phyloP scores from a whole-genome alignment of 1,140 invertebrate species.

The Leptestheria dahalacensis region DNA sequence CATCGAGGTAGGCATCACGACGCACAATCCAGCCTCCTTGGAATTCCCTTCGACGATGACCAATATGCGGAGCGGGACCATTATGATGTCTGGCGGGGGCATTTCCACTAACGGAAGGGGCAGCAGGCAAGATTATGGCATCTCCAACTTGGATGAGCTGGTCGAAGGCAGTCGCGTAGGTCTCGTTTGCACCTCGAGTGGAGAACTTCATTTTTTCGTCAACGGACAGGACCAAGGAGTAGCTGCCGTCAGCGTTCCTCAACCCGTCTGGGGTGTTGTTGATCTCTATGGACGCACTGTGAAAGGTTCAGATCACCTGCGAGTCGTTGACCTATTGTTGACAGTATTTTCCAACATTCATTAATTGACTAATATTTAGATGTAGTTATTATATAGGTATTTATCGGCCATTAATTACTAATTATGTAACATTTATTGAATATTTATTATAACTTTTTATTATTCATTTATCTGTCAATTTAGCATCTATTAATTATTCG shows the following conservation, averaged over 20 bases:
- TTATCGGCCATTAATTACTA: neutral
- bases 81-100: conserved; percentile 94
- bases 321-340: too few species aligned
- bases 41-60: conserved; percentile 95
- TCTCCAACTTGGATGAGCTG: conserved; percentile 86
- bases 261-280: conserved; percentile 75
- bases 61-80: conserved; percentile 84
- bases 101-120: conserved; percentile 88
- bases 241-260: conserved; percentile 59
- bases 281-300: conserved; percentile 95
- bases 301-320: too few species aligned
- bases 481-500: too few species aligned
- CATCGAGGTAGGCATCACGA: conserved; percentile 87
- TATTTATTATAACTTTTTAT: neutral
- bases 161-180: conserved; percentile 34
- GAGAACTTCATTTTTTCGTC: conserved; percentile 81
- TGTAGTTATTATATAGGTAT: too few species aligned
- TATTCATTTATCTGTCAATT: too few species aligned
- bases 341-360: too few species aligned
- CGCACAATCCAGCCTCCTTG: conserved; percentile 72
- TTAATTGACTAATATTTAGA: too few species aligned
- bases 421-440: neutral
- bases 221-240: conserved; percentile 85
- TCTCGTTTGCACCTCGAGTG: conserved; percentile 63
- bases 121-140: conserved; percentile 76